Evolutionary conservation across 2,888 invertebrate species (phyloP), one percentile per base, ranked within the genome.

Genomic region (Drosophila basisetae): DNA sequence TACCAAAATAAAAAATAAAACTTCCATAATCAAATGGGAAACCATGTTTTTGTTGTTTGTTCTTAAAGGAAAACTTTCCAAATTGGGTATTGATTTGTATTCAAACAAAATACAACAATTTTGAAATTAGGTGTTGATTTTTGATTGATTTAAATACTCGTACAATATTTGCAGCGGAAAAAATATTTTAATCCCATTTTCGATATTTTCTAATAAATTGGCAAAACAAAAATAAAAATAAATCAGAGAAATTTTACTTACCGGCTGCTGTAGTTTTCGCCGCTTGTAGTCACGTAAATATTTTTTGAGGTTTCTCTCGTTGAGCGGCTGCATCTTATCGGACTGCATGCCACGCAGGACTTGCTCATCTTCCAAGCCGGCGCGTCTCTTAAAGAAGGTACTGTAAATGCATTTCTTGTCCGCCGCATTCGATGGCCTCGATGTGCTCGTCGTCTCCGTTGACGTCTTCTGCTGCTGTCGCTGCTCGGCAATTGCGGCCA

Each of bases 231-330:
- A n/a, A n/a, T 18, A 16, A 1, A 25, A 10, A 39, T 10, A 30
- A 10, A 6, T 13, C 7, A 7, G 6, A 22, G 11, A 0, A 11
- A 7, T 47, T 65, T 16, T 37, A 92, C 93, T 92, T 94, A 96
- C 96, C 92, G 96, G 95, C 91, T 95, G 95, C 69, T 95, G 95
- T 49, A 95, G 93, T 92, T 96, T 95, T 78, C 96, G 94, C 71
- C 95, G 94, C 90, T 96, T 96, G 91, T 97, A 97, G 54, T 95
- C 94, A 39, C 95, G 92, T 30, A 98, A 92, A 93, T 97, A 95
- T 89, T 95, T 95, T 78, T 95, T 95, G 82, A 92, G 91, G 59
- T 91, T 93, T 18, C 82, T 82, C 63, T 92, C 91, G 5, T 78
- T 87, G 10, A 92, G 73, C 43, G 83, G 83, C 39, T 81, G 76